Base-by-base conservation (phyloP, 1,140 invertebrate genomes). In the Drosophila seguyi region DNA sequence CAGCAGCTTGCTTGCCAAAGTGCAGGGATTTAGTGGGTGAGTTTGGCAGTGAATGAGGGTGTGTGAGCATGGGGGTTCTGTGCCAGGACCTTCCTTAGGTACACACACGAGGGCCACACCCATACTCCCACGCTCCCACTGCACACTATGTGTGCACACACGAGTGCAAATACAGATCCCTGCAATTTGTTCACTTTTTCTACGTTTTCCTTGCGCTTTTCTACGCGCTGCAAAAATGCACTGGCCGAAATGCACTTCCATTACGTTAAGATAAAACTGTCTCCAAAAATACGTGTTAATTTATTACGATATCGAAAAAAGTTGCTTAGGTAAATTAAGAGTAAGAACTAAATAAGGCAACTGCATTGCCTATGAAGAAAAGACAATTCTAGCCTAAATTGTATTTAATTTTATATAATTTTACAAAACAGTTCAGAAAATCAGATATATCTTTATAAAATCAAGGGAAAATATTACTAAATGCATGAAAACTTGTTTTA, bases 131-230 rank as follows among this genome's bases (percentile, higher is more conserved):
- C 14, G 47, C 29, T 29, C n/a, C 22, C 25, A 29, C 45, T 18
- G 45, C 14, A 58, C 36, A 56, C 69, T 31, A 22, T 29, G 25
- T 47, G 34, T 14, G 52, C 50, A 67, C 52, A 44, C 18, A 62
- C 14, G 36, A 22, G 20, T 38, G 52, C 34, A 55, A 38, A 55
- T 38, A 55, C 34, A 55, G 52, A 38, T 50, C 41, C 48, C 55
- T 53, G 68, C 72, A 79, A 79, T 82, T 86, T 86, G 83, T 86
- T 73, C 83, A 73, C 62, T 69, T 85, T 58, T 58, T 16, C 16
- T 13, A 31, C 16, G 16, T 41, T 61, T 60, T 66, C 63, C 75
- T 76, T 81, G 77, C 67, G 78, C 82, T 71, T 85, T 84, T 85
- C 62, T 58, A 74, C 60, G 79, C 73, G 81, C 31, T 69, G 61